A percentile compares a stretch with the other conserved stretches of the same genome.
Conservation (phyloP, 2,797 vertebrate genomes). For the Lagorchestes hirsutus region DNA sequence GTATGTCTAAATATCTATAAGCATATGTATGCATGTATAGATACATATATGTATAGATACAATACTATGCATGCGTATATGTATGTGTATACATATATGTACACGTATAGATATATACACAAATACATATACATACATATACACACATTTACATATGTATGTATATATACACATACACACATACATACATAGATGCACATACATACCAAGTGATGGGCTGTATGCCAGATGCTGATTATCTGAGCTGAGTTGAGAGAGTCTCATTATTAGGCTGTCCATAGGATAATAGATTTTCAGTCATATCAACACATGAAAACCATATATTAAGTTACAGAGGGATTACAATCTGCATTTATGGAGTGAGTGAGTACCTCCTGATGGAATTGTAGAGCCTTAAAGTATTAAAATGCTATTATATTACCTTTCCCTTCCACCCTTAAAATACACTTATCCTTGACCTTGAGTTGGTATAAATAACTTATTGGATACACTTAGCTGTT, state of each 20-base stretch:
- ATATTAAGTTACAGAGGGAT: background rate
- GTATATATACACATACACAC: too few relatives aligned
- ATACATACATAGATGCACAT: background rate
- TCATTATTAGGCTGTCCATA: background rate
- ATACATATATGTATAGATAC: too few relatives aligned
- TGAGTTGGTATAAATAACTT: background rate
- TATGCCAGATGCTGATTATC: background rate
- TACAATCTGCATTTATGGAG: background rate
- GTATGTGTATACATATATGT: background rate
- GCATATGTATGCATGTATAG: background rate
- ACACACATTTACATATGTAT: background rate
- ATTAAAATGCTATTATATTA: background rate
- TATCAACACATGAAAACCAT: background rate
- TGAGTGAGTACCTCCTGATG: background rate
- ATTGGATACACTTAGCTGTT: background rate
- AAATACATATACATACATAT: too few relatives aligned
- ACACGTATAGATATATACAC: fast-evolving
- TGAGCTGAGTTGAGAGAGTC: background rate
- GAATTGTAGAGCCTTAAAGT: background rate
- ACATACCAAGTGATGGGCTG: background rate
- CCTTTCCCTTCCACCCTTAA: background rate
- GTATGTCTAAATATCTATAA: background rate
- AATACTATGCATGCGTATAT: background rate
- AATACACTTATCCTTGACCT: background rate
- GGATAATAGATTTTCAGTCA: background rate